Percentiles rank a stretch among this genome's conserved stretches.
Conservation (phyloP, 2,797 vertebrate genomes). For the Anguilla pacifica region DNA sequence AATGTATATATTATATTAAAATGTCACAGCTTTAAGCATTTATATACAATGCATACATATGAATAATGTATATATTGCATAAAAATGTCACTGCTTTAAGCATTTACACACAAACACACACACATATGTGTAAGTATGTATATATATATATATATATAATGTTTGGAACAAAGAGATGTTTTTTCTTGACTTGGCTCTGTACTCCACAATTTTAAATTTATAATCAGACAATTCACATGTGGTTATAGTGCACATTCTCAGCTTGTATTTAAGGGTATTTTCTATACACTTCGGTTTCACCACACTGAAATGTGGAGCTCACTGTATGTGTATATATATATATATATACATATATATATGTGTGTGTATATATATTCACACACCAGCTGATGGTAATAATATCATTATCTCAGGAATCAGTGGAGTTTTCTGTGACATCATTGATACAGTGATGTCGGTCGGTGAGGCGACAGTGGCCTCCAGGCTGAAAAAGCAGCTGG, state of each 20-base stretch:
- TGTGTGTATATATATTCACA: no score
- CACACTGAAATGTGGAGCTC: no score
- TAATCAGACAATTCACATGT: no score
- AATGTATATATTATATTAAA: background rate
- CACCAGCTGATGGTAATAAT: background rate
- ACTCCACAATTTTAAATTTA: no score
- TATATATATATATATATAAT: background rate
- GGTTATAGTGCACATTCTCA: no score
- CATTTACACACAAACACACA: background rate
- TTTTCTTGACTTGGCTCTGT: no score
- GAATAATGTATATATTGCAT: slow-evolving; percentile 1
- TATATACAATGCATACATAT: no score
- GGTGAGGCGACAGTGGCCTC: slow-evolving; percentile 55
- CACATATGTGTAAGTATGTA: background rate
- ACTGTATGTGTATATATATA: background rate
- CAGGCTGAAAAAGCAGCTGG: slow-evolving; percentile 64
- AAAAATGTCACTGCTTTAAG: background rate
- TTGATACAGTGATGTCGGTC: background rate
- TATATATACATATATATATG: background rate
- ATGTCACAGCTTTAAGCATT: background rate
- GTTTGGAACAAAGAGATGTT: no score
- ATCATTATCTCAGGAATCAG: background rate
- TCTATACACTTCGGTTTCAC: no score
- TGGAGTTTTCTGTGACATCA: background rate
- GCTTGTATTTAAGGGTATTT: no score